Conservation (phyloP, 1,140 invertebrate species). For the Drosophila truncata region DNA sequence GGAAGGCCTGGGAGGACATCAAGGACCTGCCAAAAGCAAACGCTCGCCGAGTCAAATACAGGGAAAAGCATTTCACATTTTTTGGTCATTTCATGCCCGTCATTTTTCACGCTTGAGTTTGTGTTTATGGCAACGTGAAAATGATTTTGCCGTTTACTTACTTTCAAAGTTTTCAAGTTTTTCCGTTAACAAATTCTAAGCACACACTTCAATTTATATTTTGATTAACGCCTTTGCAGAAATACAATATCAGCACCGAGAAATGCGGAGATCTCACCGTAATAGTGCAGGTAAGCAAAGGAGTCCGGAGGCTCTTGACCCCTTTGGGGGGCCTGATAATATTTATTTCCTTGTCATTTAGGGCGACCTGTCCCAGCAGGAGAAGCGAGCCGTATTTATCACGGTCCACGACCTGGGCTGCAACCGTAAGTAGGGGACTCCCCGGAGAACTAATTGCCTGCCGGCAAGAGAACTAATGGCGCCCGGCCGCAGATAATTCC, state of each 20-base stretch:
- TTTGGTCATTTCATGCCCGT: conserved; percentile 81
- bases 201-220: conserved; percentile 44
- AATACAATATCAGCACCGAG: conserved; percentile 90
- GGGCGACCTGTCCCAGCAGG: conserved; percentile 92
- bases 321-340: background rate
- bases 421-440: conserved; percentile 90
- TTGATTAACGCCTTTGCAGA: conserved; percentile 86
- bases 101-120: conserved; percentile 77
- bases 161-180: conserved; percentile 30
- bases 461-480: conserved; percentile 18
- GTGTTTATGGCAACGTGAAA: conserved; percentile 62
- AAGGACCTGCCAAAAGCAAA: conserved; percentile 52
- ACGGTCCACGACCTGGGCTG: conserved; percentile 96
- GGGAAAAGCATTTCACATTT: conserved; percentile 47
- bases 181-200: conserved; percentile 24
- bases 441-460: conserved; percentile 14
- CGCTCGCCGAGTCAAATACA: conserved; percentile 34
- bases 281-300: conserved; percentile 88
- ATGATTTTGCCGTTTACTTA: conserved; percentile 60
- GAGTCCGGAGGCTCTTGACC: background rate
- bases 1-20: conserved; percentile 18
- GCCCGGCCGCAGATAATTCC: conserved; percentile 87
- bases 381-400: conserved; percentile 92
- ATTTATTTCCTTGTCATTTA: conserved; percentile 75
- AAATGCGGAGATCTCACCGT: conserved; percentile 89